phyloP scores from a whole-genome alignment of 2,797 vertebrate species.

The Bothrops alternatus region DNA sequence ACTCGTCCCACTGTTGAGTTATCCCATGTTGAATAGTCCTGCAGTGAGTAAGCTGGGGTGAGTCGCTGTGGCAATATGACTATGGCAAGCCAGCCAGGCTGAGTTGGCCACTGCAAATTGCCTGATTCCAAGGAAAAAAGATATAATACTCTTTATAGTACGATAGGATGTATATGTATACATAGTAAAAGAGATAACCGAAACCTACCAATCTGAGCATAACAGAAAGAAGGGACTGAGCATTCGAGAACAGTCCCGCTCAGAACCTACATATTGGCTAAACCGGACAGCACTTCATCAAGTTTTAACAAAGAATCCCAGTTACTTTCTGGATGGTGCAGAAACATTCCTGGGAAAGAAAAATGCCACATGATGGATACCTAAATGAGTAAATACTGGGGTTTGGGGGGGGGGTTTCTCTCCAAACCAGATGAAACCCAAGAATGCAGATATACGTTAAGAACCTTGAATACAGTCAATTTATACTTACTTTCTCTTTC shows the following conservation, averaged over 20 bases:
- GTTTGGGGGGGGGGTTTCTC: too few species aligned
- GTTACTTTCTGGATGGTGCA: background rate
- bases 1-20: background rate
- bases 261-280: background rate
- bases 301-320: background rate
- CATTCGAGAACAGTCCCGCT: background rate
- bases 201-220: background rate
- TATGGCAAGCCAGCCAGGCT: background rate
- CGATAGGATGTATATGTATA: background rate
- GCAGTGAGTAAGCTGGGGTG: background rate
- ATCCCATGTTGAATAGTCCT: background rate
- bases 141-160: background rate
- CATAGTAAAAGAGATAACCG: background rate
- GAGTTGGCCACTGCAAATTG: background rate
- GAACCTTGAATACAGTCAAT: background rate
- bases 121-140: background rate
- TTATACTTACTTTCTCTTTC: slow-evolving; percentile 81
- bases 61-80: background rate
- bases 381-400: background rate
- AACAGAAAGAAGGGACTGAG: background rate
- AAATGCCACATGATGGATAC: background rate
- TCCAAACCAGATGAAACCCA: background rate
- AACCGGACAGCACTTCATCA: background rate
- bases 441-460: background rate
- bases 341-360: background rate